phyloP scores from a whole-genome alignment of 1,140 invertebrate genomes.

The Lucilia cuprina region DNA sequence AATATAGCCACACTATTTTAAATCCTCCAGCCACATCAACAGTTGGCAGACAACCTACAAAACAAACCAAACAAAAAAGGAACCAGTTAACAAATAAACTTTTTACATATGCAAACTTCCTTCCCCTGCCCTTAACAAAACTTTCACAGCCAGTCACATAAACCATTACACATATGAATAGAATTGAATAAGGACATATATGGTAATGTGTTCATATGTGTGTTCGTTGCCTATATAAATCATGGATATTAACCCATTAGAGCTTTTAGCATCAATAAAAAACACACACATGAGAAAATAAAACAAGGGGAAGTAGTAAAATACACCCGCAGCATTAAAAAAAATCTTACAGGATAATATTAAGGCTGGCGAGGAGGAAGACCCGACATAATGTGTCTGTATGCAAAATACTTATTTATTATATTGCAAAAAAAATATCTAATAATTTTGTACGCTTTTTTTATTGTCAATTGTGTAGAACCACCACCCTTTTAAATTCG shows the following conservation, averaged over 20 bases:
- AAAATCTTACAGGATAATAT: background rate
- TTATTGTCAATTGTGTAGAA: background rate
- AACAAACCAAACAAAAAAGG: background rate
- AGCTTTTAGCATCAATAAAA: background rate
- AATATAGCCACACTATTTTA: background rate
- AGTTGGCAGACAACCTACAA: too few relatives aligned
- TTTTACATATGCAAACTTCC: background rate
- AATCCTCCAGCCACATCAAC: background rate
- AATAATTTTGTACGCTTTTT: background rate
- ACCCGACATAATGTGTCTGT: background rate
- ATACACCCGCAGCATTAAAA: slow-evolving; percentile 23
- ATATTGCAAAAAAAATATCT: background rate
- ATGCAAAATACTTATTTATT: background rate
- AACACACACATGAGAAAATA: background rate
- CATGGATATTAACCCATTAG: slow-evolving; percentile 32
- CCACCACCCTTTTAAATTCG: background rate
- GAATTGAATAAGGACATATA: background rate
- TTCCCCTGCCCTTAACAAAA: too few relatives aligned
- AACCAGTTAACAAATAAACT: slow-evolving; percentile 30
- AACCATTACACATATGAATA: slow-evolving; percentile 26
- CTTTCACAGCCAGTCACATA: background rate
- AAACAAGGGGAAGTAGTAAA: background rate
- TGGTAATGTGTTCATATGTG: background rate
- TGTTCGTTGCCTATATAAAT: background rate
- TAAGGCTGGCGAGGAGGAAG: background rate